Percentiles rank a stretch among this genome's conserved stretches.
These are phyloP conservation scores for Holcopasites calliopsidis DNA, from an alignment of 1,140 invertebrate genomes.

Conservation along the genomic window DNA sequence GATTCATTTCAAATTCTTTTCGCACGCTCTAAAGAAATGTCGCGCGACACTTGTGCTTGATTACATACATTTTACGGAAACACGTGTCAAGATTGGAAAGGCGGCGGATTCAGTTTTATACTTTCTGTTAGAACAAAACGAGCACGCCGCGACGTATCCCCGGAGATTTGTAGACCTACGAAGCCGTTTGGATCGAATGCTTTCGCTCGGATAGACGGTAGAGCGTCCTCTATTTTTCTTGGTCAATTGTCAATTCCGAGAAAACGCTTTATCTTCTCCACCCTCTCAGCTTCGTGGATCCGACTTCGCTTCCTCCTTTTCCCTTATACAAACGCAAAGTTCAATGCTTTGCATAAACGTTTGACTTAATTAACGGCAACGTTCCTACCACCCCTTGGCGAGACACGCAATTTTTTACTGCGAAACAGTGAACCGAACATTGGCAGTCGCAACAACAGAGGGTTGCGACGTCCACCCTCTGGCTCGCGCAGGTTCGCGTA, in stretches of 20 bases:
- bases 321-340: not conserved
- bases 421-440: conserved; percentile 37
- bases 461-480: not conserved
- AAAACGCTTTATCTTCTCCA: not conserved
- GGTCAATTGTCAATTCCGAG: conserved; percentile 4
- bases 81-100: not conserved
- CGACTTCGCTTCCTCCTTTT: not conserved
- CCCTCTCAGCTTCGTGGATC: not conserved
- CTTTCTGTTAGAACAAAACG: not conserved
- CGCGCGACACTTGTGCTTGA: too few relatives aligned
- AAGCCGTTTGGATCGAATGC: conserved; percentile 8
- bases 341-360: too few relatives aligned
- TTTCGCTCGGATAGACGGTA: not conserved
- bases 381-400: too few relatives aligned
- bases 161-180: not conserved
- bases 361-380: too few relatives aligned
- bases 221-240: not conserved
- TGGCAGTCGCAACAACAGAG: conserved; percentile 32
- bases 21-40: too few relatives aligned
- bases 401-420: conserved; percentile 15
- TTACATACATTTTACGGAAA: not conserved
- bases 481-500: conserved; percentile 11
- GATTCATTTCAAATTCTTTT: too few relatives aligned
- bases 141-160: not conserved
- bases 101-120: not conserved